These are phyloP conservation scores for Carterocephalus palaemon DNA, from an alignment of 2,888 invertebrate species.

Conservation along the genomic window DNA sequence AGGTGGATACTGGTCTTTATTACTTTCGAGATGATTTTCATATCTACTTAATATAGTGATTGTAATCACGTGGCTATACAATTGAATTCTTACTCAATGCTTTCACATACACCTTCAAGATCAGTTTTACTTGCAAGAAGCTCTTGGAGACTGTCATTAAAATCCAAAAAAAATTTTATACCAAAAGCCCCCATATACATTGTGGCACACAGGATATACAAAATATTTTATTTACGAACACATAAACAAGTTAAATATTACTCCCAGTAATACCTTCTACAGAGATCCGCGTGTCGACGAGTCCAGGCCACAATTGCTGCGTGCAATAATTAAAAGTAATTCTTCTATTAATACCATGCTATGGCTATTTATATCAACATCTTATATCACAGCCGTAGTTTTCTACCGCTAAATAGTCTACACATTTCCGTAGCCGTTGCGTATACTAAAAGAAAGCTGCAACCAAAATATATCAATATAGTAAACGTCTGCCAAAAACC, in stretches of 20 bases:
- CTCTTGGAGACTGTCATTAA: conserved; percentile 8
- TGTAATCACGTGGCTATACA: too few relatives aligned
- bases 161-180: not conserved
- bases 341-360: conserved; percentile 51
- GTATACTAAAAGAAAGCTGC: conserved; percentile 75
- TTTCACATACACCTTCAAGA: not conserved
- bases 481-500: too few relatives aligned
- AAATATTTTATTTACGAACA: conserved; percentile 8
- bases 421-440: conserved; percentile 77
- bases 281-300: conserved; percentile 80
- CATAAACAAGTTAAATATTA: conserved; percentile 65
- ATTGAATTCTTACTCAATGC: not conserved
- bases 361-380: conserved; percentile 47
- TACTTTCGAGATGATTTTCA: too few relatives aligned
- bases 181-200: conserved; percentile 7
- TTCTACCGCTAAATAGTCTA: conserved; percentile 67
- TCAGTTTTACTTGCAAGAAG: conserved; percentile 11
- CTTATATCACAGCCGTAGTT: conserved; percentile 74
- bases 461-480: conserved; percentile 60
- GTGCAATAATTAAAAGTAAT: conserved; percentile 68
- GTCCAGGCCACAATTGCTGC: conserved; percentile 79
- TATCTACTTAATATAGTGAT: too few relatives aligned
- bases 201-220: conserved; percentile 37
- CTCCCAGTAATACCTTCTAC: conserved; percentile 81
- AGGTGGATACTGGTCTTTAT: too few relatives aligned